phyloP scores from a whole-genome alignment of 2,888 invertebrate genomes.

The Exocentrus adspersus region DNA sequence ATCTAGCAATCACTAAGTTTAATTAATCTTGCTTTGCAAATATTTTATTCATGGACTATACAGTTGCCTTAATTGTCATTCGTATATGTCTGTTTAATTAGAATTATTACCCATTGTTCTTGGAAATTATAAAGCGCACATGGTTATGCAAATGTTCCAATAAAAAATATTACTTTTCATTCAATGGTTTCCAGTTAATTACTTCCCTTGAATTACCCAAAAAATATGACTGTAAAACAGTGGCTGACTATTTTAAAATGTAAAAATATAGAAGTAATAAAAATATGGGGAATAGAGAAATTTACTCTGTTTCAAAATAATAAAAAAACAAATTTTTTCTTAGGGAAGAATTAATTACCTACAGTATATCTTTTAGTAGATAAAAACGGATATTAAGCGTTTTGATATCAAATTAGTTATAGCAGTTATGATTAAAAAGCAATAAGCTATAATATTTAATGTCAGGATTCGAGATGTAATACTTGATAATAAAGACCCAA shows the following conservation, averaged over 20 bases:
- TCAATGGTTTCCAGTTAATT: conserved; percentile 15
- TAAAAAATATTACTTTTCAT: conserved; percentile 23
- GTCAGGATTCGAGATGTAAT: not conserved
- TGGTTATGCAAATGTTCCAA: conserved; percentile 30
- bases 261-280: too few relatives aligned
- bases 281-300: too few relatives aligned
- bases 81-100: conserved; percentile 44
- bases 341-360: too few relatives aligned
- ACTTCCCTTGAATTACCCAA: conserved; percentile 4
- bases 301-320: too few relatives aligned
- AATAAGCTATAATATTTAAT: not conserved
- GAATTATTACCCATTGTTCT: conserved; percentile 46
- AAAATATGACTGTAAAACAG: too few relatives aligned
- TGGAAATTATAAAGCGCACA: conserved; percentile 31
- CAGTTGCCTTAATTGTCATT: conserved; percentile 43
- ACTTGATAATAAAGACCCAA: conserved; percentile 8
- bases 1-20: conserved; percentile 30
- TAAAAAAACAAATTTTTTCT: too few relatives aligned
- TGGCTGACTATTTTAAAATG: too few relatives aligned
- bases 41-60: conserved; percentile 46
- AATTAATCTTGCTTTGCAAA: conserved; percentile 41
- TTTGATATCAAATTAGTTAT: not conserved
- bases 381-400: too few relatives aligned
- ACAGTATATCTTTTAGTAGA: too few relatives aligned
- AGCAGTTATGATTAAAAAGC: not conserved